phyloP scores from a whole-genome alignment of 2,888 invertebrate species.

The Odontocerum albicorne region DNA sequence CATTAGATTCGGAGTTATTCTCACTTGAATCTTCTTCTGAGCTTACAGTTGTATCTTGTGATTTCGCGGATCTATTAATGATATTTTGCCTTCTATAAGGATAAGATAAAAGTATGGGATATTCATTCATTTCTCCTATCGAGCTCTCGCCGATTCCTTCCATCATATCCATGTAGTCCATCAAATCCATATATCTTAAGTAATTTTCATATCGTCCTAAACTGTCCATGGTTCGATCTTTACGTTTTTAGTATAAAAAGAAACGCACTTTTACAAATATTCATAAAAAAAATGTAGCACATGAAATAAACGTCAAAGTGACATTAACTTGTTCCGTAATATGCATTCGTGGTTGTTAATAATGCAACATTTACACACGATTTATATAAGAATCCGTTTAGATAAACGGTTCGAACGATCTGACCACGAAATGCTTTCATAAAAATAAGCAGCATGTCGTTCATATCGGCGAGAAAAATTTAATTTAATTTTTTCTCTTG shows the following conservation, averaged over 20 bases:
- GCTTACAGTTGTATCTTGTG: constrained; percentile 4
- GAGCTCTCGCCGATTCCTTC: constrained; percentile 25
- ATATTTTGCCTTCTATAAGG: constrained; percentile 6
- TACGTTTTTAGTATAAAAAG: background rate
- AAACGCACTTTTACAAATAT: background rate
- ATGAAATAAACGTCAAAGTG: constrained; percentile 8
- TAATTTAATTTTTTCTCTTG: too few relatives aligned
- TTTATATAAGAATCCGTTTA: too few relatives aligned
- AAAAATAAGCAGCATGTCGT: too few relatives aligned
- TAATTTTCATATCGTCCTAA: constrained; percentile 26
- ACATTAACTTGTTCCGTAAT: background rate
- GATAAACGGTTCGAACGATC: too few relatives aligned
- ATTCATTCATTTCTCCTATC: constrained; percentile 11
- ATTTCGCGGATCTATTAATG: background rate
- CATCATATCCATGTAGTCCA: constrained; percentile 31
- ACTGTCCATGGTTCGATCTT: background rate
- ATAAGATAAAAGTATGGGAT: background rate
- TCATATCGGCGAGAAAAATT: too few relatives aligned
- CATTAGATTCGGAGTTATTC: constrained; percentile 21
- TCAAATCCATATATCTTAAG: constrained; percentile 29
- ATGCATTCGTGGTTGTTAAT: background rate
- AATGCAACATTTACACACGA: too few relatives aligned
- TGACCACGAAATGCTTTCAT: too few relatives aligned
- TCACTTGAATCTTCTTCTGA: constrained; percentile 28
- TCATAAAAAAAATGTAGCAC: too few relatives aligned